These are phyloP conservation scores for Halcyon smyrnensis DNA, from an alignment of 2,797 vertebrate species.

Conservation along the genomic window DNA sequence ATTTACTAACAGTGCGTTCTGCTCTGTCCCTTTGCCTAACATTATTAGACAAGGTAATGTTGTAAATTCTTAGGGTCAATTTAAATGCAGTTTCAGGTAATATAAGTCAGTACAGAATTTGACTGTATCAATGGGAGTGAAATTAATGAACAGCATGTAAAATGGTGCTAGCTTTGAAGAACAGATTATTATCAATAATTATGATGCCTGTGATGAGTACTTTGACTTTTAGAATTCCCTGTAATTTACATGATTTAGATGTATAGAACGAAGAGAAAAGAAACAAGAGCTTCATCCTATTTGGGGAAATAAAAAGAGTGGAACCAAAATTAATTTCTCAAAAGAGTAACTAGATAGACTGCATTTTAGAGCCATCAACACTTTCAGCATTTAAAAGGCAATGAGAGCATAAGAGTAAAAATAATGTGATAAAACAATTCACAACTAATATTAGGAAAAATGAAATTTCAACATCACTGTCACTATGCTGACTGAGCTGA, in stretches of 20 bases:
- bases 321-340: background rate
- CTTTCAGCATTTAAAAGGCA: slow-evolving; percentile 56
- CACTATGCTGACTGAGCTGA: slow-evolving; percentile 59
- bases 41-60: background rate
- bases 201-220: slow-evolving; percentile 2
- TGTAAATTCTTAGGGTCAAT: background rate
- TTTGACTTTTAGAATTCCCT: slow-evolving; percentile 20
- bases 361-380: slow-evolving; percentile 46
- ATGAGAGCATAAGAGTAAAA: slow-evolving; percentile 4
- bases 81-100: background rate
- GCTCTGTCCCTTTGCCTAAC: background rate
- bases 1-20: background rate
- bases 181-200: slow-evolving; percentile 51
- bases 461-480: slow-evolving; percentile 62
- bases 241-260: slow-evolving; percentile 35
- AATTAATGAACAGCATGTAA: background rate
- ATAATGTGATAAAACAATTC: slow-evolving; percentile 71
- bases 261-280: background rate
- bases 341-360: background rate
- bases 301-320: background rate
- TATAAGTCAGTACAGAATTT: background rate
- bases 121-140: background rate
- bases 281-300: background rate
- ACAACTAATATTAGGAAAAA: slow-evolving; percentile 63
- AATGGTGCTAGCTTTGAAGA: background rate